Evolutionary conservation across 2,113 vertebrate genomes (phyloP).

Genomic region (Spizaetus ornatus): DNA sequence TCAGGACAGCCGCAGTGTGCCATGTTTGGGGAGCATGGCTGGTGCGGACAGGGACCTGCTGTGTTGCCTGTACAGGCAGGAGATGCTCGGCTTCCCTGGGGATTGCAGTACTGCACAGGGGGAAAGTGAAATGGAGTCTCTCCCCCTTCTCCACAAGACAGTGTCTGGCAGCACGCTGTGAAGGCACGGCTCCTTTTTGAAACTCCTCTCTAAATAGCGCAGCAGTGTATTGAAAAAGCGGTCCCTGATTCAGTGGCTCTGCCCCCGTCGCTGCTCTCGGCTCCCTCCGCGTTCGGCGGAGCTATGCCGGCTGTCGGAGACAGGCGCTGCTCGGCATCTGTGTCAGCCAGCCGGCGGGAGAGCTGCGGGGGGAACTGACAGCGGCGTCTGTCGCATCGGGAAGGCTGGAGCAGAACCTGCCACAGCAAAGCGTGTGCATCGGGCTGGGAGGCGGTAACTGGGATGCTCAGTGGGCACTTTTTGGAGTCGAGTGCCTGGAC

Average conservation of each 20-base stretch:
- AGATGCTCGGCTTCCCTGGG: background rate
- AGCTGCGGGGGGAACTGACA: background rate
- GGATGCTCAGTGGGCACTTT: background rate
- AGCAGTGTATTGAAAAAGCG: background rate
- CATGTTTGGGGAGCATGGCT: background rate
- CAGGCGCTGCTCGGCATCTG: background rate
- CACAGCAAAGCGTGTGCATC: fast-evolving
- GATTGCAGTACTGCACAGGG: background rate
- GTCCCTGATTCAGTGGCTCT: background rate
- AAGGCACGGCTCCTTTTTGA: background rate
- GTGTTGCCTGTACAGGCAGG: background rate
- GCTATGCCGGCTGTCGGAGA: background rate
- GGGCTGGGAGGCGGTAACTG: background rate
- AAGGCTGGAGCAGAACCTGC: background rate
- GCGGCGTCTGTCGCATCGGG: fast-evolving
- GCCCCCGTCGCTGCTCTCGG: fast-evolving
- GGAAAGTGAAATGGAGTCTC: background rate
- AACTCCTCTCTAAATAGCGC: background rate
- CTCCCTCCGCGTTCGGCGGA: background rate
- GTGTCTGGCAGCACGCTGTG: fast-evolving
- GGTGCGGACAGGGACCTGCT: background rate
- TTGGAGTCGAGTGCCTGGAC: background rate
- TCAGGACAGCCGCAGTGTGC: fast-evolving
- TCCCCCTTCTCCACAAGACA: background rate
- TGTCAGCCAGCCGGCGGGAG: background rate